Evolutionary conservation across 1,140 invertebrate species (phyloP), one percentile per base, ranked within the genome.

Genomic region (Sarcophaga bullata): DNA sequence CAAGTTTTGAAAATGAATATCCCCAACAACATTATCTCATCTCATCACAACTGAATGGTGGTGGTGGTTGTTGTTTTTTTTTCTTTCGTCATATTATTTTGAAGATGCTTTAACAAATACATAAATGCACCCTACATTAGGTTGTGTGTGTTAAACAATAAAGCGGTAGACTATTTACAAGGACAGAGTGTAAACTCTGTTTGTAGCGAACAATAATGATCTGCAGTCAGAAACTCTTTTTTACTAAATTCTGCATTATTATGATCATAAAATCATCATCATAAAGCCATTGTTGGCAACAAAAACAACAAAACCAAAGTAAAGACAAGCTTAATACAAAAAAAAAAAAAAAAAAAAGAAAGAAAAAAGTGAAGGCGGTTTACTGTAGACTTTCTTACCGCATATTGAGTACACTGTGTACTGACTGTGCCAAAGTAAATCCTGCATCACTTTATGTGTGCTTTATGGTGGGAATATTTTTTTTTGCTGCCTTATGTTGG

Each of bases 401-500:
- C 17, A 68, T 68, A 17, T n/a, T n/a, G 54, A 37, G 4, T 37
- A 37, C 25, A n/a, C n/a, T n/a, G 25, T 2, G 25, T 37, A 37
- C 25, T 37, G 25, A 4, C 25, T 37, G 25, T 37, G 25, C 1
- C 25, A 1, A 37, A 37, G 25, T 37, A 37, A 37, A 37, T 37
- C 25, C 15, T n/a, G 15, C 58, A n/a, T 25, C 58, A n/a, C 25
- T 37, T 37, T 37, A 37, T 37, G 25, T 4, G n/a, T 37, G 15
- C 58, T 49, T 17, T 78, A 78, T 78, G 47, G 75, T 78, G 75
- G 75, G 75, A 78, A 78, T 78, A 78, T 78, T 78, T 78, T n/a
- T 50, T 17, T 78, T 78, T 78, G 48, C 73, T 8, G 46, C 46
- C 73, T 76, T 48, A 72, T 37, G 25, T 37, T 37, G 25, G 25